Percentiles rank a stretch among this genome's conserved stretches.
Evolutionary conservation across 2,113 vertebrate genomes (phyloP).

Genomic region (Coptodon bakossiorum): DNA sequence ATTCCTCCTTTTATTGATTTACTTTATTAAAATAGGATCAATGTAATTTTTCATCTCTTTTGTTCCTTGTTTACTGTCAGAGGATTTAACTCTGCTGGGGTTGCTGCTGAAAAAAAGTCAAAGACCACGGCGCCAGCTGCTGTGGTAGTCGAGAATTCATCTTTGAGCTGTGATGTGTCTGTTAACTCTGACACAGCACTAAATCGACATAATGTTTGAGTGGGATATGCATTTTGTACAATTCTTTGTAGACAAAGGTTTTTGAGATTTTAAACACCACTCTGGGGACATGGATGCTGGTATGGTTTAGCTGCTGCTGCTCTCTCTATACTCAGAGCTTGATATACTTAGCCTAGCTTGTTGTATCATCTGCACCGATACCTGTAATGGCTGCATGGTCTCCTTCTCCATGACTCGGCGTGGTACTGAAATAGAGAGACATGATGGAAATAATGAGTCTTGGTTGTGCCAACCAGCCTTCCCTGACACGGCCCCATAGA

Average conservation of each 20-base stretch:
- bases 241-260: neutral
- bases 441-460: neutral
- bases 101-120: too few species aligned
- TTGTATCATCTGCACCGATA: neutral
- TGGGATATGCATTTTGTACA: too few species aligned
- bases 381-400: fast-evolving
- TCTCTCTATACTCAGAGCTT: neutral
- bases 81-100: too few species aligned
- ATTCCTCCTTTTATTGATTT: too few species aligned
- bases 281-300: neutral
- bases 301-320: neutral
- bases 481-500: neutral
- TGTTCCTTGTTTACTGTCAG: too few species aligned
- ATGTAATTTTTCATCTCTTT: too few species aligned
- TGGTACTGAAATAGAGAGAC: neutral
- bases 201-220: too few species aligned
- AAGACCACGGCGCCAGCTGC: fast-evolving
- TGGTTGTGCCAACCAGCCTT: neutral
- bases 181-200: too few species aligned
- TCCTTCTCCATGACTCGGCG: neutral
- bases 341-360: neutral
- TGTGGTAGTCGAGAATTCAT: too few species aligned
- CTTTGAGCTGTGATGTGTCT: too few species aligned
- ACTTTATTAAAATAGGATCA: too few species aligned
- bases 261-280: fast-evolving